phyloP scores from a whole-genome alignment of 2,888 invertebrate genomes.

The Erebia epiphron region DNA sequence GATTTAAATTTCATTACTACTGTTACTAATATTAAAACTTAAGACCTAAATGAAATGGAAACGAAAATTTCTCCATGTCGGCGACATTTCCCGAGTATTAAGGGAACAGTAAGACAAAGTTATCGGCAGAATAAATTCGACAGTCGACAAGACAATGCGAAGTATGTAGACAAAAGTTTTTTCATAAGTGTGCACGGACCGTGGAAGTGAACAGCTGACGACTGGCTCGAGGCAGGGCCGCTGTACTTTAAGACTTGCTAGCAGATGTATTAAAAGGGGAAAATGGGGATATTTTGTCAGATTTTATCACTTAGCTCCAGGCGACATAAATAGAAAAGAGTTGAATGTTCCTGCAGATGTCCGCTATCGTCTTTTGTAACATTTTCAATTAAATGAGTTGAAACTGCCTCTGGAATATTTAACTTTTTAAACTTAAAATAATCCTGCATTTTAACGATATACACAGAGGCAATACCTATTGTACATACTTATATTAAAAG shows the following conservation, averaged over 20 bases:
- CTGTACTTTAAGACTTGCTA: conserved; percentile 64
- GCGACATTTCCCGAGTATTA: conserved; percentile 30
- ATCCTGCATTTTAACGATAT: background rate
- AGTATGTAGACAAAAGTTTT: conserved; percentile 75
- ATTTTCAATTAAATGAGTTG: conserved; percentile 36
- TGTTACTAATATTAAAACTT: conserved; percentile 1
- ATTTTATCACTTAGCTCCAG: conserved; percentile 67
- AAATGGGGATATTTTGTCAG: conserved; percentile 69
- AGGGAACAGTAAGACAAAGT: conserved; percentile 43
- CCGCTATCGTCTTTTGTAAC: conserved; percentile 40
- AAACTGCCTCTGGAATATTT: conserved; percentile 19
- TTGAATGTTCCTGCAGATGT: conserved; percentile 44
- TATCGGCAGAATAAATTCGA: conserved; percentile 56
- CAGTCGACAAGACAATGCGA: conserved; percentile 66
- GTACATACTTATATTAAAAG: no score
- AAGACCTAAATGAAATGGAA: conserved; percentile 1
- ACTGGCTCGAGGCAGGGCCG: conserved; percentile 66
- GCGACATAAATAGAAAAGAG: conserved; percentile 61
- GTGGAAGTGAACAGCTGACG: conserved; percentile 73
- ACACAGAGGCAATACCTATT: no score
- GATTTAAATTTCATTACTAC: background rate
- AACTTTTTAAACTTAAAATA: background rate
- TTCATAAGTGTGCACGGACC: conserved; percentile 78
- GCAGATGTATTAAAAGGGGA: conserved; percentile 77
- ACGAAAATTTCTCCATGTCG: conserved; percentile 30